Base-by-base conservation (phyloP, 2,888 invertebrate genomes). In the Cryptocephalus primarius region DNA sequence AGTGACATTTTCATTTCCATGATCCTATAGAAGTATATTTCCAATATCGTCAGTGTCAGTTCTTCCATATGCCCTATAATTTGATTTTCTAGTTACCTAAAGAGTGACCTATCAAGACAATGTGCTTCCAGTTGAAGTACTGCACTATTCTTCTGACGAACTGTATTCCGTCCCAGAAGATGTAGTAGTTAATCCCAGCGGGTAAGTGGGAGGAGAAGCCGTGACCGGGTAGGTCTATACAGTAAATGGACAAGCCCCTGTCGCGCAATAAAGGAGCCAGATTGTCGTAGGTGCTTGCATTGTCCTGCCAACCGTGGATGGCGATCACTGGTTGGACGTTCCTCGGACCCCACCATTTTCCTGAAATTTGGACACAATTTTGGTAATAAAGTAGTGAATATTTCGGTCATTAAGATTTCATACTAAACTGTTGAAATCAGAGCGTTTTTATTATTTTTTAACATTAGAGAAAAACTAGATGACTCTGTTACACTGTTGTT, bases 281-380 rank as follows among this genome's bases (percentile, higher is more conserved):
- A 38, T 76, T 77, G 67, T 90, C 89, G 74, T 88, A 90, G 10
- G 82, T 82, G 12, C 78, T 79, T 12, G 80, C 77, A 64, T 91
- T 91, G 67, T 91, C 90, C 66, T 89, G 89, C 89, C 89, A 90
- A 13, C 90, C 90, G 59, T 90, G 90, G 39, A 90, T 69, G 2
- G 87, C 86, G 48, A 90, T 70, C 48, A 90, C 76, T 8, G 89
- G 89, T 63, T 85, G 84, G 45, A 74, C 73, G 53, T 80, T 68
- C 48, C 72, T 71, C 0, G 81, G 74, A 9, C 90, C 90, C 88
- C 89, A 91, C 83, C 87, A 87, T 46, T 56, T 56, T 22, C 55
- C 56, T 56, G 32, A 2, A 14, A 51, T 39, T 11, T 42, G 38
- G 32, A 39, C 9, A 33, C n/a, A 10, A 41, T 34, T 33, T 34